Evolutionary conservation across 2,888 invertebrate genomes (phyloP).

Genomic region (Diaperis boleti): DNA sequence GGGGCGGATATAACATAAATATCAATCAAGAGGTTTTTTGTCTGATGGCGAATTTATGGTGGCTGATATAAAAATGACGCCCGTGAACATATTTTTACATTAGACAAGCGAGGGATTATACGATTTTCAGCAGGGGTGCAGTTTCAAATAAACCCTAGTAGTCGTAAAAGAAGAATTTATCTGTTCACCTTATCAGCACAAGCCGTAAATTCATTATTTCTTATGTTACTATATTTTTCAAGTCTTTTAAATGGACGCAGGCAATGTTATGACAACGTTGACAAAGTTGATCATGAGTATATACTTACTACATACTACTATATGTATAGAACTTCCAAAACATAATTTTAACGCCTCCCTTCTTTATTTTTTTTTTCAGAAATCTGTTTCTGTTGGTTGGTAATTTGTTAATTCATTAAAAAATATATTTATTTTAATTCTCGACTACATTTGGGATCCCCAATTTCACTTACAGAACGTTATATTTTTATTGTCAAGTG

Average conservation of each 20-base stretch:
- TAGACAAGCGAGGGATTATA: slow-evolving; percentile 6
- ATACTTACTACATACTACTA: too few relatives aligned
- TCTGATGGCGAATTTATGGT: slow-evolving; percentile 38
- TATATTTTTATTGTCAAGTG: too few relatives aligned
- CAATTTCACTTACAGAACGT: too few relatives aligned
- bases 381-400: too few relatives aligned
- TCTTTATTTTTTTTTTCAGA: too few relatives aligned
- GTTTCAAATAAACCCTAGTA: neutral
- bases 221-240: neutral
- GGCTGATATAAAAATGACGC: slow-evolving; percentile 24
- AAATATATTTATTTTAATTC: too few relatives aligned
- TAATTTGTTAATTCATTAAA: too few relatives aligned
- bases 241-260: neutral
- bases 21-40: slow-evolving; percentile 49
- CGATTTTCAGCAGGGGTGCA: slow-evolving; percentile 4
- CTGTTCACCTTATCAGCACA: neutral
- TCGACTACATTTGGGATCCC: too few relatives aligned
- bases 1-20: slow-evolving; percentile 50
- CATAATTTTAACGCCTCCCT: too few relatives aligned
- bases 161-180: neutral
- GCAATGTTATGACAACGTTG: too few relatives aligned
- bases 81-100: slow-evolving; percentile 22
- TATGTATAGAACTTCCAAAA: too few relatives aligned
- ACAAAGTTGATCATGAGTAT: too few relatives aligned
- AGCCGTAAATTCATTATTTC: neutral